Evolutionary conservation across 2,113 vertebrate species (phyloP).

Genomic region (Gopherus flavomarginatus): DNA sequence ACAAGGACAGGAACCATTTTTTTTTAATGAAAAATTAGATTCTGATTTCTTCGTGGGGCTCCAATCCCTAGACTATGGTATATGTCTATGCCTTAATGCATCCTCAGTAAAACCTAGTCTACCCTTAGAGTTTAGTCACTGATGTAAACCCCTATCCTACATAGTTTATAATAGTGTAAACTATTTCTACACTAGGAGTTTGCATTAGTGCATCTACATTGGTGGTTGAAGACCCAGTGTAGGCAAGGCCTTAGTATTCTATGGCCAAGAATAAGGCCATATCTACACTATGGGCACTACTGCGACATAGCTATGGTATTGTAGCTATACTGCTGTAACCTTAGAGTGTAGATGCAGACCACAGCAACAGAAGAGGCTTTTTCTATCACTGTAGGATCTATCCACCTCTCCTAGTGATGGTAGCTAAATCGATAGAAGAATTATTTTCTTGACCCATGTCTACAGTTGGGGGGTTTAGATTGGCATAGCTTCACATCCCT

Average conservation of each 20-base stretch:
- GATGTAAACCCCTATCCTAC: not conserved
- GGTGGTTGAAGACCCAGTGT: conserved; percentile 19
- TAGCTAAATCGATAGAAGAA: not conserved
- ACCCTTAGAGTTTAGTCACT: not conserved
- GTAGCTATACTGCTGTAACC: not conserved
- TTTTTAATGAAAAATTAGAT: not conserved
- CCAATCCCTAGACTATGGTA: not conserved
- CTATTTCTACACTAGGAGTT: conserved; percentile 5
- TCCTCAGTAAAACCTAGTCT: conserved; percentile 1
- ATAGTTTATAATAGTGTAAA: not conserved
- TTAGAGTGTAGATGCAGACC: not conserved
- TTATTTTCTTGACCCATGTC: not conserved
- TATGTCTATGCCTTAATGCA: not conserved
- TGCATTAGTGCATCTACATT: rapidly evolving
- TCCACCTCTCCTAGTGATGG: not conserved
- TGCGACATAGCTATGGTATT: not conserved
- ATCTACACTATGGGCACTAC: not conserved
- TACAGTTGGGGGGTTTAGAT: not conserved
- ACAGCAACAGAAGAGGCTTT: not conserved
- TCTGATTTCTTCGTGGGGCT: conserved; percentile 8
- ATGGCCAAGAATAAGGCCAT: not conserved
- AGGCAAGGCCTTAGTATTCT: not conserved
- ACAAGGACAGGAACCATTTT: not conserved
- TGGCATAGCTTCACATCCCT: not conserved
- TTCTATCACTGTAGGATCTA: not conserved